Evolutionary conservation across 2,888 invertebrate species (phyloP), one percentile per base, ranked within the genome.

Genomic region (Onchidella celtica): DNA sequence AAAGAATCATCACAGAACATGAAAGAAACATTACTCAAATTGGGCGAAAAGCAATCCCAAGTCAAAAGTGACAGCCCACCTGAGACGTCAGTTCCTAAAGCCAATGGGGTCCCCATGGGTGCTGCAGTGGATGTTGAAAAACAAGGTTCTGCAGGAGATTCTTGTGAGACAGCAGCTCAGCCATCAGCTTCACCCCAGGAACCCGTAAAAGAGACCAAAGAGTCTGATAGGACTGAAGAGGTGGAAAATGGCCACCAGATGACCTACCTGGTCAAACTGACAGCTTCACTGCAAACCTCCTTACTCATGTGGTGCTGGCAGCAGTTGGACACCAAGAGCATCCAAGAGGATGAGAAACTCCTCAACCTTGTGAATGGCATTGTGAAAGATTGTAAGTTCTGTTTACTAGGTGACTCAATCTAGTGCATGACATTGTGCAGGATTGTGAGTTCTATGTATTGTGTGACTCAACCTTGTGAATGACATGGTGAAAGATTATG

Each of bases 201-300:
- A 59, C 32, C 61, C 27, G 24, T 34, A 34, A 17, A 14, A 21
- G 59, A 34, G 24, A n/a, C 34, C 14, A 34, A 57, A 17, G 47
- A 47, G 17, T n/a, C n/a, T n/a, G 57, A 57, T 34, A 11, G 0
- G 21, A 59, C 59, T 61, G 47, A 63, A 32, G 85, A 82, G 2
- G 85, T 84, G 1, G 86, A 88, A 40, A 85, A 84, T 36, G 88
- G 86, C 79, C 88, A 87, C 79, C 90, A 92, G 85, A 85, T 91
- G n/a, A 85, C 88, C 9, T 91, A 91, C 73, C 88, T 93, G 59
- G 87, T 92, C n/a, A 88, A 89, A 63, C 87, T 93, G 65, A 90
- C 92, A 38, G 90, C 90, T 76, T 91, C 92, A 1, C 88, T 93
- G 73, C 93, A 93, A 85, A 92, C 91, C 3, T 90, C 90, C 34